Conservation (phyloP, 2,888 invertebrate species). For the Lucinisca nassula region DNA sequence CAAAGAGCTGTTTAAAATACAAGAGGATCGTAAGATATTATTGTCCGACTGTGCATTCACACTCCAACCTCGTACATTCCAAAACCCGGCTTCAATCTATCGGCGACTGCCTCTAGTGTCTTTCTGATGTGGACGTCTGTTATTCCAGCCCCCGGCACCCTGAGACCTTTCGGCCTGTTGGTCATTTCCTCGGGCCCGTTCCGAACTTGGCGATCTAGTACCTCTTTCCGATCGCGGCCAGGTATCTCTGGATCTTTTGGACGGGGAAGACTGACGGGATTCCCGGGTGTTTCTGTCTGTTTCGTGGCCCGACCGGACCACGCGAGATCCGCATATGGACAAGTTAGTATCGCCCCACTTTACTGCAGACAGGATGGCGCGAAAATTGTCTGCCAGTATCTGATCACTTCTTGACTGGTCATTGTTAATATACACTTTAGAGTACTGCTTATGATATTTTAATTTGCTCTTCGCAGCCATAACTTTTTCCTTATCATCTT, state of each 20-base stretch:
- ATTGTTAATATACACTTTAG: too few relatives aligned
- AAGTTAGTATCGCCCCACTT: background rate
- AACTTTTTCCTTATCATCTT: background rate
- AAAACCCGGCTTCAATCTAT: constrained; percentile 12
- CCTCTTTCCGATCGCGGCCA: too few relatives aligned
- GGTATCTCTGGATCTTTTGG: too few relatives aligned
- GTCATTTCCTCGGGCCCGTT: too few relatives aligned
- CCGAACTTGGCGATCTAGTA: too few relatives aligned
- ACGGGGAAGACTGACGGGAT: too few relatives aligned
- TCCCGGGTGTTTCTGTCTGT: too few relatives aligned
- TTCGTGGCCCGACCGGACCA: too few relatives aligned
- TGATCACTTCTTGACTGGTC: constrained; percentile 5
- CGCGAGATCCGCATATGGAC: background rate
- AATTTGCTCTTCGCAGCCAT: background rate
- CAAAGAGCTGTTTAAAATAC: constrained; percentile 1
- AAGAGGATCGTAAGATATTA: background rate
- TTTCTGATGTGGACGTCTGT: too few relatives aligned
- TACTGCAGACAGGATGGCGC: background rate
- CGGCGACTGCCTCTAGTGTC: background rate
- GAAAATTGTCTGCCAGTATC: constrained; percentile 9
- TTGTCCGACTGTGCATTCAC: constrained; percentile 10
- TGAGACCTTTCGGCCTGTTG: too few relatives aligned
- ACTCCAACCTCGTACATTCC: constrained; percentile 31
- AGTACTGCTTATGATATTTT: background rate
- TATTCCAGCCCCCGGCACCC: too few relatives aligned